Conservation (phyloP, 1,140 invertebrate genomes). For the Yoshiicerus persimilis region DNA sequence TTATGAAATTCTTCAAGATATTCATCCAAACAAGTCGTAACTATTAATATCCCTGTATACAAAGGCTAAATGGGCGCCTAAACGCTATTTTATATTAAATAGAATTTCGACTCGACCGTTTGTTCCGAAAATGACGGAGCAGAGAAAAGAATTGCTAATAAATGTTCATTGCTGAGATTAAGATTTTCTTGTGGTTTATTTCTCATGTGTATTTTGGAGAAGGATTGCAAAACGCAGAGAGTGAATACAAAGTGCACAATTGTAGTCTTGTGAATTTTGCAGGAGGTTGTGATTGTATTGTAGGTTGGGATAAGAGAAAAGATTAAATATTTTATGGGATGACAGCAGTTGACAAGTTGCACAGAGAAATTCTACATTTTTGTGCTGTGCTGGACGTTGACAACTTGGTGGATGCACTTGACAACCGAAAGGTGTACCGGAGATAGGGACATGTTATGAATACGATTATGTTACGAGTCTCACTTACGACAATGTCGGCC, state of each 20-base stretch:
- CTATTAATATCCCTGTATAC: background rate
- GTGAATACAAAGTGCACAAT: background rate
- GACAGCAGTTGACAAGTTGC: background rate
- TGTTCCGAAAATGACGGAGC: background rate
- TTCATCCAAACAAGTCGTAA: background rate
- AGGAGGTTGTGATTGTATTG: background rate
- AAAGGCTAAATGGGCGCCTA: background rate
- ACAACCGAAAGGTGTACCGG: background rate
- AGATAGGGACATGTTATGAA: background rate
- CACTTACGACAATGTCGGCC: background rate
- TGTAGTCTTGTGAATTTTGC: background rate
- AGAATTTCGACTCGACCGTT: background rate
- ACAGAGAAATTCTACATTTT: background rate
- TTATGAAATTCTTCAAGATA: background rate
- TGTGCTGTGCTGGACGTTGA: background rate
- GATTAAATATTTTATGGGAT: background rate
- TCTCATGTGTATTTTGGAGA: background rate
- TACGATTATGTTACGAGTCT: background rate
- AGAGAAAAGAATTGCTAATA: background rate
- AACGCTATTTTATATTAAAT: background rate
- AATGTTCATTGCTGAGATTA: background rate
- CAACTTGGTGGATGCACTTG: background rate
- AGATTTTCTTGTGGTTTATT: background rate
- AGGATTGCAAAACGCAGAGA: background rate
- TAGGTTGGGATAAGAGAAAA: background rate